Evolutionary conservation across 2,113 vertebrate genomes (phyloP).

Genomic region (Epinephelus moara): DNA sequence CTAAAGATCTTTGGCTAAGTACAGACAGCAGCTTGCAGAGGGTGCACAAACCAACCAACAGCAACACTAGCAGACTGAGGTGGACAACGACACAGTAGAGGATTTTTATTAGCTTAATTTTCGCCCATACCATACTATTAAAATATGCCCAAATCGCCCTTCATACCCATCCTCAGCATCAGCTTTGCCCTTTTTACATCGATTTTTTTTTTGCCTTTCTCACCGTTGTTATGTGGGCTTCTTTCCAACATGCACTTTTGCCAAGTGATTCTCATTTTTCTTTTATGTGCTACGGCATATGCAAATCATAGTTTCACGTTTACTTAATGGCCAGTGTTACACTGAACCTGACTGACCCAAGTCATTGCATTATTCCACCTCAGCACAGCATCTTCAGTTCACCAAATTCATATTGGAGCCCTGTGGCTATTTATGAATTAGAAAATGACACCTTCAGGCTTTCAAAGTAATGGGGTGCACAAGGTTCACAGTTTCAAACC

Average conservation of each 20-base stretch:
- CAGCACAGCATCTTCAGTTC: background rate
- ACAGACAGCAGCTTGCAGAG: too few species aligned
- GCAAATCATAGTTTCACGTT: background rate
- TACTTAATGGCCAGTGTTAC: background rate
- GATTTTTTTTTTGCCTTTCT: background rate
- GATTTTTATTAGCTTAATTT: too few species aligned
- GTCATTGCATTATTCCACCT: background rate
- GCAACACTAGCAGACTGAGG: too few species aligned
- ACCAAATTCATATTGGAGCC: background rate
- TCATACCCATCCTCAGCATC: too few species aligned
- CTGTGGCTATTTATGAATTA: conserved; percentile 1
- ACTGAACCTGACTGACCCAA: background rate
- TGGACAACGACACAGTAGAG: too few species aligned
- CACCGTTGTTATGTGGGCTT: background rate
- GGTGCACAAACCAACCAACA: too few species aligned
- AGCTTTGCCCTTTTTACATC: too few species aligned
- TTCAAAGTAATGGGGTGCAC: background rate
- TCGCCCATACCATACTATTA: too few species aligned
- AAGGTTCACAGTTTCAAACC: conserved; percentile 12
- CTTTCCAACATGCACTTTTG: background rate
- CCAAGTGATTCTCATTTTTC: background rate
- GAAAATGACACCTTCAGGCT: background rate
- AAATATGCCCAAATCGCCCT: too few species aligned
- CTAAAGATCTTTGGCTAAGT: too few species aligned
- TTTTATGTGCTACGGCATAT: background rate